These are phyloP conservation scores for Acanthopagrus latus DNA, from an alignment of 2,797 vertebrate species.

Conservation along the genomic window DNA sequence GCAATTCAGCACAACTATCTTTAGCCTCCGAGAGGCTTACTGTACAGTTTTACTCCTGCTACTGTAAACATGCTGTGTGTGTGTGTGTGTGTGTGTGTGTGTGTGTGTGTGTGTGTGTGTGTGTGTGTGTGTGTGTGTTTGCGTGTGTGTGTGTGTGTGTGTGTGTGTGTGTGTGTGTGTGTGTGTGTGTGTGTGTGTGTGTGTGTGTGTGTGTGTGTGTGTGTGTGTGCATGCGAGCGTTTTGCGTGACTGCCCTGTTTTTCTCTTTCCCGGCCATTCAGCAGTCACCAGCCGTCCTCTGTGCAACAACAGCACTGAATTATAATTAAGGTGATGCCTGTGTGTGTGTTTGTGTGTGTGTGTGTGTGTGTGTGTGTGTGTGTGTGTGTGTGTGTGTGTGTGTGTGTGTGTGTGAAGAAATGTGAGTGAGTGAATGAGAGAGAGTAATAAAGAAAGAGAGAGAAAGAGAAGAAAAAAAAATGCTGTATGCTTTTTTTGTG, in stretches of 20 bases:
- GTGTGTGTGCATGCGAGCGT: slow-evolving; percentile 21
- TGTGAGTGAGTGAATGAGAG: not conserved
- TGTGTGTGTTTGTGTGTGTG: not conserved
- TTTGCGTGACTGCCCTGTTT: slow-evolving; percentile 36
- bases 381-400: slow-evolving; percentile 34
- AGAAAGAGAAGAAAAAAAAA: not conserved
- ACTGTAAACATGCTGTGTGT: slow-evolving; percentile 48
- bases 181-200: slow-evolving; percentile 27
- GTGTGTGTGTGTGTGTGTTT: slow-evolving; percentile 24
- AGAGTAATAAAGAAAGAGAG: not conserved
- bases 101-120: slow-evolving; percentile 2
- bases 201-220: slow-evolving; percentile 32
- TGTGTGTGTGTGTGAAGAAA: slow-evolving; percentile 22
- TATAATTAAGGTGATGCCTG: slow-evolving; percentile 69
- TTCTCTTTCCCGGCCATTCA: slow-evolving; percentile 17
- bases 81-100: slow-evolving; percentile 31
- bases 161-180: slow-evolving; percentile 34
- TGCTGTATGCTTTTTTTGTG: not conserved
- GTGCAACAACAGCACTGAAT: slow-evolving; percentile 40
- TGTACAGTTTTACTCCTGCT: slow-evolving; percentile 44
- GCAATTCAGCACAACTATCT: slow-evolving; percentile 71
- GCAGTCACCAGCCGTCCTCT: slow-evolving; percentile 34
- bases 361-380: slow-evolving; percentile 1
- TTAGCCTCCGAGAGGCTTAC: slow-evolving; percentile 59
- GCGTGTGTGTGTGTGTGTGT: slow-evolving; percentile 18